Evolutionary conservation across 2,113 vertebrate genomes (phyloP).

Genomic region (Paramormyrops kingsleyae): DNA sequence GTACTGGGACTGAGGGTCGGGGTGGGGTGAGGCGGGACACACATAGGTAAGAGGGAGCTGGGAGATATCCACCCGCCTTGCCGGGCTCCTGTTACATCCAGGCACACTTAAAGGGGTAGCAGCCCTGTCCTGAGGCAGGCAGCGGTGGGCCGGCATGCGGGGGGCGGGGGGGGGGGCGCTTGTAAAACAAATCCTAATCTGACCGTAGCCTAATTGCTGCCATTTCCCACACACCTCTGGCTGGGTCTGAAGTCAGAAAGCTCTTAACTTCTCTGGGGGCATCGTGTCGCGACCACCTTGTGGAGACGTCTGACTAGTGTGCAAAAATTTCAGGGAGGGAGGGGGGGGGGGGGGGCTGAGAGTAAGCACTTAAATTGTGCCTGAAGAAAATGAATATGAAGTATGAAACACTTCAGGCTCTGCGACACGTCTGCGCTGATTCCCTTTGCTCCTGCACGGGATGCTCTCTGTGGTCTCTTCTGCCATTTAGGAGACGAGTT

Average conservation of each 20-base stretch:
- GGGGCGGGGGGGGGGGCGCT: background rate
- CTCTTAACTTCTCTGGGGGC: background rate
- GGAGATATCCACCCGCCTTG: slow-evolving; percentile 39
- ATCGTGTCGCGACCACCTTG: background rate
- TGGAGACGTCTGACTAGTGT: background rate
- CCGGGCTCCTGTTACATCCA: slow-evolving; percentile 31
- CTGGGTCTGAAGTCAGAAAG: background rate
- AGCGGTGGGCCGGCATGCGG: background rate
- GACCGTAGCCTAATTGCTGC: slow-evolving; percentile 53
- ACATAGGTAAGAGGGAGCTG: slow-evolving; percentile 47
- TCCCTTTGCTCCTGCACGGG: background rate
- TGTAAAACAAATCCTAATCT: slow-evolving; percentile 56
- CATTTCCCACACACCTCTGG: slow-evolving; percentile 22
- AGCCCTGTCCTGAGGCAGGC: slow-evolving; percentile 35
- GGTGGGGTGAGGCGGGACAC: slow-evolving; percentile 49
- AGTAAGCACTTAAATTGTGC: background rate
- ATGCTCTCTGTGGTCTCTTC: background rate
- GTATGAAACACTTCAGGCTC: background rate
- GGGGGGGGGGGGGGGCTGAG: background rate
- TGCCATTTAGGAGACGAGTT: background rate
- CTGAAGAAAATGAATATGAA: background rate
- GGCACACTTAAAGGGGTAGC: slow-evolving; percentile 29
- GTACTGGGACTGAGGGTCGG: slow-evolving; percentile 86
- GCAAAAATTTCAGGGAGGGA: background rate
- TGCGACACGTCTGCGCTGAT: background rate